These are phyloP conservation scores for Schrankia costaestrigalis DNA, from an alignment of 2,888 invertebrate genomes.

Conservation along the genomic window DNA sequence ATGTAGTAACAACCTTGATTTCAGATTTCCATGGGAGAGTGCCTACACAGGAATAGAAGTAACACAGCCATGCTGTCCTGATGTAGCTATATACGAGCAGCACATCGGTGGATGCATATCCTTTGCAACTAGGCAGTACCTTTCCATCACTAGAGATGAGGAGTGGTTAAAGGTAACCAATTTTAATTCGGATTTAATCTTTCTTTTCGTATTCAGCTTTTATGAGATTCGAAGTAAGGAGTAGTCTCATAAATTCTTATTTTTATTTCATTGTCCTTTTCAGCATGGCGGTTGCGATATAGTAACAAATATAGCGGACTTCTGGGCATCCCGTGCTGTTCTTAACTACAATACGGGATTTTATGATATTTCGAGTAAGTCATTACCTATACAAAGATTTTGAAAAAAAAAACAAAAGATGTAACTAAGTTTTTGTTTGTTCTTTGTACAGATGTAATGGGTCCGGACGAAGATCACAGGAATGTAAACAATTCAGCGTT, in stretches of 20 bases:
- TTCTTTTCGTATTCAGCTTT: no score
- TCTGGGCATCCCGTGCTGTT: constrained; percentile 78
- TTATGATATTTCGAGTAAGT: constrained; percentile 76
- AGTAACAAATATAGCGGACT: constrained; percentile 79
- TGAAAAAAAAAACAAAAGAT: neutral
- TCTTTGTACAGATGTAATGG: constrained; percentile 77
- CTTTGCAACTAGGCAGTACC: constrained; percentile 73
- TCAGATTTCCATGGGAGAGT: constrained; percentile 83
- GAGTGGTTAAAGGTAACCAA: constrained; percentile 63
- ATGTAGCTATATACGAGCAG: constrained; percentile 78
- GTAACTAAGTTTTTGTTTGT: neutral
- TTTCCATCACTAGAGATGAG: constrained; percentile 68
- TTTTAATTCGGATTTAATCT: no score
- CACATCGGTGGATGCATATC: constrained; percentile 81
- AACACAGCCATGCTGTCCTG: constrained; percentile 81
- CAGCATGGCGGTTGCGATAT: constrained; percentile 80
- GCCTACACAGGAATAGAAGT: constrained; percentile 82
- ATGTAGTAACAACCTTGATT: neutral
- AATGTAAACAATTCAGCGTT: constrained; percentile 80
- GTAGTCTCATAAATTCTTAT: no score
- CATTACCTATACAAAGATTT: no score
- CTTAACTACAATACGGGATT: constrained; percentile 69
- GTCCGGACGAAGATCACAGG: constrained; percentile 82
- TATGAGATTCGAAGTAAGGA: no score
- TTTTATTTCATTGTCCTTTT: constrained; percentile 23